Base-by-base conservation (phyloP, 2,113 vertebrate genomes). In the Erinaceus europaeus region DNA sequence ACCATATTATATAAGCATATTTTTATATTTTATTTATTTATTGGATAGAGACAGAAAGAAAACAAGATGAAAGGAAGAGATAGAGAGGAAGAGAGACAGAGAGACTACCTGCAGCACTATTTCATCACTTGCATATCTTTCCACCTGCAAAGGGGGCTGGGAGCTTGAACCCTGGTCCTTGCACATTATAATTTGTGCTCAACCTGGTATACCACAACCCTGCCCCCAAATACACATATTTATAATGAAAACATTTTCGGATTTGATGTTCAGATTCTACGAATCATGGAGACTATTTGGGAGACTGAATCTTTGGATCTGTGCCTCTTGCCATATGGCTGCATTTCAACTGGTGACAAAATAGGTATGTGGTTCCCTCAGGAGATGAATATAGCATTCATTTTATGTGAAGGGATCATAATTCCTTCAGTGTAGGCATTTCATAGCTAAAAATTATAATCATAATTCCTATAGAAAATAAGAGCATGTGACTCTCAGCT, bases 281-380 rank as follows among this genome's bases (percentile, higher is more conserved):
- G 98, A 91, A 99, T 99, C 94, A 99, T 99, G 99, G 98, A 98
- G 94, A 99, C 98, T 5, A 99, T 99, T 96, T 99, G 99, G 99
- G 99, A 99, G 96, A 98, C 97, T 0, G 99, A 99, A 92, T 99
- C 98, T 3, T 95, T 99, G 95, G 99, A 99, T 86, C 97, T 99
- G 79, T 99, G 97, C 74, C 97, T 99, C 90, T 86, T 99, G 69
- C 99, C 99, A 0, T 99, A 99, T 38, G 99, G 99, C 34, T 99
- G 99, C 94, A 99, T 99, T 97, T 99, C 99, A 94, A 99, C 99
- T 29, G 99, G 99, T 77, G 98, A 99, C 97, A 98, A 98, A 97
- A 99, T 99, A 95, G 99, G 99, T 99, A 95, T 46, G 84, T 84
- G 34, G 29, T 83, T 40, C 32, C n/a, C 44, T 68, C 53, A 6